Conservation (phyloP, 2,888 invertebrate species). For the Pteria penguin region DNA sequence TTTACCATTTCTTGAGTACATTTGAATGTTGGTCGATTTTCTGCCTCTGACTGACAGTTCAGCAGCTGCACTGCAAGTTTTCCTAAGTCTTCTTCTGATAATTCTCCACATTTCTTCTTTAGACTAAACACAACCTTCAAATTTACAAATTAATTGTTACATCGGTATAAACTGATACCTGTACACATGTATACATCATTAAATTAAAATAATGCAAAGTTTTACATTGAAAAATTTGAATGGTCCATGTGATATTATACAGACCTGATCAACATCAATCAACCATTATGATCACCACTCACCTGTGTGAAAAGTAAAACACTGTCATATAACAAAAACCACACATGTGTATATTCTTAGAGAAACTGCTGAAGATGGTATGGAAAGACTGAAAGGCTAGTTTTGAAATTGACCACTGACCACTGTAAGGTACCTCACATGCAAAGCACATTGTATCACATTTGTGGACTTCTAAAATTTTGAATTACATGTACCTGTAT, state of each 20-base stretch:
- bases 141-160: not conserved
- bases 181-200: not conserved
- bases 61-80: constrained; percentile 85
- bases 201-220: not conserved
- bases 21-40: constrained; percentile 83
- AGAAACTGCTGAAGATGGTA: no score
- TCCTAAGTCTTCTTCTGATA: constrained; percentile 85
- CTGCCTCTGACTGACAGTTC: constrained; percentile 85
- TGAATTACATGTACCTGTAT: no score
- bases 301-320: no score
- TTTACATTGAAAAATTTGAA: not conserved
- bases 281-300: no score
- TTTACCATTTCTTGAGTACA: constrained; percentile 84
- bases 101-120: constrained; percentile 83
- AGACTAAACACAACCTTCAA: constrained; percentile 84
- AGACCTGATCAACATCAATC: not conserved
- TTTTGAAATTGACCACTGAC: no score
- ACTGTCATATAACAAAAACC: no score
- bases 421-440: no score
- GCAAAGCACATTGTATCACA: no score
- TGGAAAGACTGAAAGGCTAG: no score
- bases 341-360: not conserved
- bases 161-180: not conserved
- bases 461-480: no score
- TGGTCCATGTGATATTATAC: not conserved